Evolutionary conservation across 1,140 invertebrate genomes (phyloP).

Genomic region (Palaemon carinicauda): DNA sequence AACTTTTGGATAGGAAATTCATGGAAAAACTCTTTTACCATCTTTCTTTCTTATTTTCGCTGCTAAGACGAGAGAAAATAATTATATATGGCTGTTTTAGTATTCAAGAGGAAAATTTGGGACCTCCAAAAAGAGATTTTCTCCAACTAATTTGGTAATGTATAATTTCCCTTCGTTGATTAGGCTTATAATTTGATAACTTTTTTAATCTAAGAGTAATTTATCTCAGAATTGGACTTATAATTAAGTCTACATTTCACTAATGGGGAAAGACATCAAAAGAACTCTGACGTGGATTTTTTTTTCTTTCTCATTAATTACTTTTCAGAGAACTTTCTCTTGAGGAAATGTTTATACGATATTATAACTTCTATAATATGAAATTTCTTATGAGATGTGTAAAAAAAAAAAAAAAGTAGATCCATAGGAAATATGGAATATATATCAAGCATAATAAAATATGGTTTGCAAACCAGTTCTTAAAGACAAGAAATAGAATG

Average conservation of each 20-base stretch:
- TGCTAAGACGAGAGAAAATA: too few relatives aligned
- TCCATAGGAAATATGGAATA: too few relatives aligned
- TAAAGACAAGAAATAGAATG: too few relatives aligned
- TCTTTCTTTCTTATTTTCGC: not conserved
- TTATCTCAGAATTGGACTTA: conserved; percentile 51
- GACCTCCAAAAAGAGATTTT: not conserved
- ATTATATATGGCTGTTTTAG: not conserved
- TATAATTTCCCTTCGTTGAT: conserved; percentile 51
- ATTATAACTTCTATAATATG: not conserved
- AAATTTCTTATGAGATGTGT: too few relatives aligned
- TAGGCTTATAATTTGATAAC: conserved; percentile 52
- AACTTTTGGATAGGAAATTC: conserved; percentile 26
- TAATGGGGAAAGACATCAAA: conserved; percentile 43
- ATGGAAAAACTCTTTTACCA: not conserved
- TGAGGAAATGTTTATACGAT: not conserved
- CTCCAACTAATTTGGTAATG: conserved; percentile 37
- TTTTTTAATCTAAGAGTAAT: conserved; percentile 55
- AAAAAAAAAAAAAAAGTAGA: too few relatives aligned
- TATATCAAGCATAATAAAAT: too few relatives aligned
- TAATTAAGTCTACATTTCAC: conserved; percentile 52
- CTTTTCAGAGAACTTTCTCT: not conserved
- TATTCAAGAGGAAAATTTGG: too few relatives aligned
- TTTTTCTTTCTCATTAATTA: conserved; percentile 10
- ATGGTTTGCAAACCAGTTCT: too few relatives aligned
- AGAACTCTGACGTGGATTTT: conserved; percentile 14